These are phyloP conservation scores for Sarcophaga caerulescens DNA, from an alignment of 2,888 invertebrate genomes.

Conservation along the genomic window DNA sequence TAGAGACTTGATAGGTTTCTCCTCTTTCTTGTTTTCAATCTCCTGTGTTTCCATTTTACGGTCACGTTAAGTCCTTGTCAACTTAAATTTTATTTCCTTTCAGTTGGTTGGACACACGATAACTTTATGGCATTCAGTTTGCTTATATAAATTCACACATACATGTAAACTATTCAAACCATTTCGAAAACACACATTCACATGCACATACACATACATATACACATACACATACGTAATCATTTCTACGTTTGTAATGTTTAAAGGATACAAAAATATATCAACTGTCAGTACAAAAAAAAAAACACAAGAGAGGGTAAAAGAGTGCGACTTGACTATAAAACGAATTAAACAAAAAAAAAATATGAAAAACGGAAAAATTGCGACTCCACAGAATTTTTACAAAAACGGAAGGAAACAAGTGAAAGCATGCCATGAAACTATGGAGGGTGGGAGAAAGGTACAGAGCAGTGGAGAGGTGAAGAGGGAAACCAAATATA, in stretches of 20 bases:
- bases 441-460: no score
- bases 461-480: no score
- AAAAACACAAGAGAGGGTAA: background rate
- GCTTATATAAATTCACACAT: no score
- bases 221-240: background rate
- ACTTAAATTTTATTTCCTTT: background rate
- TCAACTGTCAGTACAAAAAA: constrained; percentile 4
- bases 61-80: background rate
- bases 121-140: no score
- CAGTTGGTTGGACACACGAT: no score
- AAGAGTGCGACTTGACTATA: background rate
- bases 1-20: no score
- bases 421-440: background rate
- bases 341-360: constrained; percentile 8
- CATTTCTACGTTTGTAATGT: background rate
- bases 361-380: background rate
- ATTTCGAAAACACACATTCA: background rate
- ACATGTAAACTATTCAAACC: background rate
- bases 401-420: background rate
- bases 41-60: background rate
- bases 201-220: no score
- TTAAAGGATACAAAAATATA: constrained; percentile 24
- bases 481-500: background rate
- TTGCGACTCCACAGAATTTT: background rate
- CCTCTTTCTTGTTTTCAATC: no score